Conservation (phyloP, 2,113 vertebrate genomes). For the Varanus komodoensis region DNA sequence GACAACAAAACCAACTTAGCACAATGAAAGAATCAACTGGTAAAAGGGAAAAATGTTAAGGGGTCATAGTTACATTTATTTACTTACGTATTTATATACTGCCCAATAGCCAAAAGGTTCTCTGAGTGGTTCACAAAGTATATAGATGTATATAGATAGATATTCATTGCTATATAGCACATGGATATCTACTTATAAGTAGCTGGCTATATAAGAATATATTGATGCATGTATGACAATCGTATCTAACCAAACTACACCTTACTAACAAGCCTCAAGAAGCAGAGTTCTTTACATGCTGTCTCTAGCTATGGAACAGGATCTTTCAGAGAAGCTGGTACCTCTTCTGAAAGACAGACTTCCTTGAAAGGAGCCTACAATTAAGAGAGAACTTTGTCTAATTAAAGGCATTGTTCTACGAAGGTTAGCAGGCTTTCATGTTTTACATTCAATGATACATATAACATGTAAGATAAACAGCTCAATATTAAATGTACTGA, state of each 20-base stretch:
- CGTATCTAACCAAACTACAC: neutral
- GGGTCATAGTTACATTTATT: too few species aligned
- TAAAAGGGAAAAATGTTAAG: too few species aligned
- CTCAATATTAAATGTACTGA: neutral
- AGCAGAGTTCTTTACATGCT: neutral
- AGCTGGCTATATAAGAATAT: neutral
- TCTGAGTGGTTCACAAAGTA: too few species aligned
- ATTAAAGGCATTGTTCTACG: neutral
- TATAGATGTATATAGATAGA: too few species aligned
- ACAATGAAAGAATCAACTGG: too few species aligned
- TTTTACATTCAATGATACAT: neutral
- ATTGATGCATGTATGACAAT: neutral
- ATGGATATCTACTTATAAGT: neutral
- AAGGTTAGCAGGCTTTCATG: slow-evolving; percentile 18
- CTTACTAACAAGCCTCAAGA: neutral
- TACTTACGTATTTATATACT: too few species aligned
- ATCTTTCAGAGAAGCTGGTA: neutral
- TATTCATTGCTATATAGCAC: neutral
- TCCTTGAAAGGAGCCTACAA: neutral
- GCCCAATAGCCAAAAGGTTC: too few species aligned
- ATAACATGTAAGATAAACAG: neutral
- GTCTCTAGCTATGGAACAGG: neutral
- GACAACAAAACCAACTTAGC: too few species aligned
- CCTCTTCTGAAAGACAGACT: neutral
- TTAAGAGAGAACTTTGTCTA: slow-evolving; percentile 3